These are phyloP conservation scores for Zalophus californianus DNA, from an alignment of 2,797 vertebrate species.

Conservation along the genomic window DNA sequence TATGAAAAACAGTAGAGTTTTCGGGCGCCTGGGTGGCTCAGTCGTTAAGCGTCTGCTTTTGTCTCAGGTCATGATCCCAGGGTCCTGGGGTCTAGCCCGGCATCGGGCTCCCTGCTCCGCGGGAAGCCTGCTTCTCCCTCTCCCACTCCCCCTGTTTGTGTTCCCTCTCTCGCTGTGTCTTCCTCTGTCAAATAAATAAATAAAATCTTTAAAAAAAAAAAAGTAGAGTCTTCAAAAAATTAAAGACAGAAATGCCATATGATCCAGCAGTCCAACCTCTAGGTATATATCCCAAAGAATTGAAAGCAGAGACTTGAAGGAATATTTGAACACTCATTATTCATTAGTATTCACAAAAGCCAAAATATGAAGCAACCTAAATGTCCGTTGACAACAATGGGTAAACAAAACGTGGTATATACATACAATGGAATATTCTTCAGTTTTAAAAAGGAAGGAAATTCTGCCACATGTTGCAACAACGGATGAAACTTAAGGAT, in stretches of 20 bases:
- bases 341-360: not conserved
- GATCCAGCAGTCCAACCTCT: not conserved
- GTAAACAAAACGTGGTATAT: not conserved
- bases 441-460: not conserved
- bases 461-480: not conserved
- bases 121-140: too few species aligned
- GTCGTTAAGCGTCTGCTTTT: too few species aligned
- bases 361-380: not conserved
- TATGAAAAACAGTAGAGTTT: not conserved
- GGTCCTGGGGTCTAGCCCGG: too few species aligned
- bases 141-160: too few species aligned
- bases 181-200: too few species aligned
- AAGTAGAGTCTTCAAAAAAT: not conserved
- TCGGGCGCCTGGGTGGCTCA: too few species aligned
- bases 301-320: not conserved
- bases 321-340: not conserved
- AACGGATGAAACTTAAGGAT: not conserved
- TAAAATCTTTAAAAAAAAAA: too few species aligned
- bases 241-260: not conserved
- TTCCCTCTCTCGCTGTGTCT: too few species aligned
- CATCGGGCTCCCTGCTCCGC: too few species aligned
- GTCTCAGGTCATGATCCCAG: too few species aligned
- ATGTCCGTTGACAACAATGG: not conserved
- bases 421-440: not conserved
- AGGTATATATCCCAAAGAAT: not conserved